A percentile compares a stretch with the other conserved stretches of the same genome.
Evolutionary conservation across 2,113 vertebrate species (phyloP).

Genomic region (Corydoras maculifer): DNA sequence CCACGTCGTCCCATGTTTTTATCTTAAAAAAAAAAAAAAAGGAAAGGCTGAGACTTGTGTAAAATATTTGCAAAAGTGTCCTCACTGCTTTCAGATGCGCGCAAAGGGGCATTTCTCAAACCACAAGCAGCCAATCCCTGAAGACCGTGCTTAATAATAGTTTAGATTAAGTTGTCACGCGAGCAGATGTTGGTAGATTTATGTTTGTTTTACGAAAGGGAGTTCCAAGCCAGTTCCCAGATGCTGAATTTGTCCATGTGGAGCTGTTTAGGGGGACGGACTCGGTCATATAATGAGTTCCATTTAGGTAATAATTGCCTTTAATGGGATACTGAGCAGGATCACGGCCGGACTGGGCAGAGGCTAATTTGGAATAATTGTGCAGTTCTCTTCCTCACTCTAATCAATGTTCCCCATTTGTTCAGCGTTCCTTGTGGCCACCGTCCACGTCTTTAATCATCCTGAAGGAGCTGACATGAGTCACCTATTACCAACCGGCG

Average conservation of each 20-base stretch:
- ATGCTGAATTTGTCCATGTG: conserved; percentile 19
- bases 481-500: neutral
- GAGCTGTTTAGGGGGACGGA: conserved; percentile 34
- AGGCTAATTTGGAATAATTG: conserved; percentile 41
- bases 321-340: conserved; percentile 39
- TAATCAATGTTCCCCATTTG: conserved; percentile 22
- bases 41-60: too few relatives aligned
- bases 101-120: too few relatives aligned
- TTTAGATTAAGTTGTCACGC: conserved; percentile 21
- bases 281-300: conserved; percentile 28
- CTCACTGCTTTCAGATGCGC: too few relatives aligned
- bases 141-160: neutral
- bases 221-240: conserved; percentile 1
- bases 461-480: neutral
- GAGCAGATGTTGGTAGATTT: conserved; percentile 7
- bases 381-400: neutral
- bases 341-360: conserved; percentile 32
- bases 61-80: too few relatives aligned
- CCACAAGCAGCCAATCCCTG: neutral
- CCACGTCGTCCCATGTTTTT: too few relatives aligned
- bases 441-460: conserved; percentile 15
- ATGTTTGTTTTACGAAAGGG: conserved; percentile 20
- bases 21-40: too few relatives aligned
- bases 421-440: conserved; percentile 2
- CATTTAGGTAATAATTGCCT: conserved; percentile 40